Percentiles rank a stretch among this genome's conserved stretches.
phyloP scores from a whole-genome alignment of 2,888 invertebrate genomes.

The Eurytoma adleriae region DNA sequence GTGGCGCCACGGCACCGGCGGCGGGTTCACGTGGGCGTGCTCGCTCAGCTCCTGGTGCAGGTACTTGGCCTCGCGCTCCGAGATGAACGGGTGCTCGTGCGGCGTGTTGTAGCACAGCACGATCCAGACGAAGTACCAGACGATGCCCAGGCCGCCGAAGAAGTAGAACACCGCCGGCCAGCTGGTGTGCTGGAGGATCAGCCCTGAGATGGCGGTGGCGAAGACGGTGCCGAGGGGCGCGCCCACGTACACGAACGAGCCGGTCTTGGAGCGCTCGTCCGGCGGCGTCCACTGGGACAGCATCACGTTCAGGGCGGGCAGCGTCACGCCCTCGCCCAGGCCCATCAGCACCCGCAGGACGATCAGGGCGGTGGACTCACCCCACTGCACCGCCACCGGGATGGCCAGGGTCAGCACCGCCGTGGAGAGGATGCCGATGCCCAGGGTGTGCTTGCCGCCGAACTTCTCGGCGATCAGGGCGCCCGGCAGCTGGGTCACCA shows the following conservation, averaged over 20 bases:
- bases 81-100: slow-evolving; percentile 73
- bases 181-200: slow-evolving; percentile 81
- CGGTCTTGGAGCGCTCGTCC: slow-evolving; percentile 83
- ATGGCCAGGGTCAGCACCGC: slow-evolving; percentile 89
- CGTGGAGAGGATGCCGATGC: slow-evolving; percentile 89
- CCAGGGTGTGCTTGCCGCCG: slow-evolving; percentile 91
- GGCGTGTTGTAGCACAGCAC: slow-evolving; percentile 72
- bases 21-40: slow-evolving; percentile 68
- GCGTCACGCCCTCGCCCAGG: slow-evolving; percentile 90
- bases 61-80: slow-evolving; percentile 70
- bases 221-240: slow-evolving; percentile 84
- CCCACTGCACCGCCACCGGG: slow-evolving; percentile 83
- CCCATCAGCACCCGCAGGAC: slow-evolving; percentile 87
- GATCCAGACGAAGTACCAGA: slow-evolving; percentile 85
- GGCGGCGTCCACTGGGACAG: slow-evolving; percentile 89
- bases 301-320: slow-evolving; percentile 89
- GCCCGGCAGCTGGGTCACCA: slow-evolving; percentile 89
- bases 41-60: slow-evolving; percentile 69
- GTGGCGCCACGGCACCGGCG: slow-evolving; percentile 71
- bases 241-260: slow-evolving; percentile 88
- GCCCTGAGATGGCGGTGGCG: slow-evolving; percentile 82
- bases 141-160: slow-evolving; percentile 84
- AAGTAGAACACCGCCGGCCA: slow-evolving; percentile 90
- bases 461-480: slow-evolving; percentile 88
- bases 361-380: slow-evolving; percentile 85